A percentile compares a stretch with the other conserved stretches of the same genome.
phyloP scores from a whole-genome alignment of 53 echinoderm and acorn worm species.

The Echinarachnius parma region DNA sequence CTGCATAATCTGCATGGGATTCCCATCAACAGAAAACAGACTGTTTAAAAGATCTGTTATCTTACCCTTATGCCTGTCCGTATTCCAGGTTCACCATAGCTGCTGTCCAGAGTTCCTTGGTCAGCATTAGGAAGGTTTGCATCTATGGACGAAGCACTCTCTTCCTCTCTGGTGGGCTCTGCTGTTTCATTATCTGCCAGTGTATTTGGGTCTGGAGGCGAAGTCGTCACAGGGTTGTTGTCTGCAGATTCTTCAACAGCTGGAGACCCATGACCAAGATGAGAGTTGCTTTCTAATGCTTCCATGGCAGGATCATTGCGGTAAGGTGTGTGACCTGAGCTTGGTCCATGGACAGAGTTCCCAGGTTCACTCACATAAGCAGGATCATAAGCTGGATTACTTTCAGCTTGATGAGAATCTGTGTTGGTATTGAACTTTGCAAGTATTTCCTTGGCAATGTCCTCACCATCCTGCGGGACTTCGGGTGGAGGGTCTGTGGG shows the following conservation, averaged over 20 bases:
- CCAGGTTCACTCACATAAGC: neutral
- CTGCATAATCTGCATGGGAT: too few species aligned
- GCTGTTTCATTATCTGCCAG: too few species aligned
- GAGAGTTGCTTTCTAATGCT: neutral
- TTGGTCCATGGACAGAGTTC: neutral
- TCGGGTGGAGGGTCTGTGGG: neutral
- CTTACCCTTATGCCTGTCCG: conserved; percentile 38
- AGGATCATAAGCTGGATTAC: neutral
- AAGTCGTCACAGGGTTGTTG: too few species aligned
- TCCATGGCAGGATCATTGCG: neutral
- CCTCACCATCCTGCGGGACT: neutral
- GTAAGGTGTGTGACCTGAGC: neutral
- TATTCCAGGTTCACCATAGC: conserved; percentile 36
- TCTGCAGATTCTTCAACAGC: too few species aligned
- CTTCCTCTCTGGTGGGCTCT: neutral
- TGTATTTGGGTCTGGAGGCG: too few species aligned
- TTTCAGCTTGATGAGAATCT: neutral
- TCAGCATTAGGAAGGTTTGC: neutral
- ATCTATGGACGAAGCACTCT: neutral
- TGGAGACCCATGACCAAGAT: too few species aligned
- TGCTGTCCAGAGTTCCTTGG: neutral
- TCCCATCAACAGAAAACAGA: neutral
- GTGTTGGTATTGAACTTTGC: neutral
- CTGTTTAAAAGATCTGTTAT: neutral
- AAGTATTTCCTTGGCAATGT: conserved; percentile 1